Conservation (phyloP, 2,113 vertebrate genomes). For the Phasianus colchicus region DNA sequence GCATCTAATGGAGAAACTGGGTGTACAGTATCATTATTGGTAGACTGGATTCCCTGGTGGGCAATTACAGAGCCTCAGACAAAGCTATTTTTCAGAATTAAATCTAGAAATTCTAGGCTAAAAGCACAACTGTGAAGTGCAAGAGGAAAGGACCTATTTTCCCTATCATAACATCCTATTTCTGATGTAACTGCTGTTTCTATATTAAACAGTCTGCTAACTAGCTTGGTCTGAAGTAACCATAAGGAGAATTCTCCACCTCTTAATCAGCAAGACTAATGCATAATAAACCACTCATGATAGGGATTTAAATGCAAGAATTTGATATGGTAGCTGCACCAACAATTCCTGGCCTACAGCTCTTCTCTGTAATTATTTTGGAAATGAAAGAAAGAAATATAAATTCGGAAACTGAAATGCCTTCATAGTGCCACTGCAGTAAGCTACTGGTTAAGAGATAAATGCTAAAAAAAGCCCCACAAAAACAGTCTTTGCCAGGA, state of each 20-base stretch:
- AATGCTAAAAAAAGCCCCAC: neutral
- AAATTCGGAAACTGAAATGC: neutral
- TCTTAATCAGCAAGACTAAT: neutral
- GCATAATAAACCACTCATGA: neutral
- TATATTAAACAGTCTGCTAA: neutral
- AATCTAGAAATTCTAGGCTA: neutral
- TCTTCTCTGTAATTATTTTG: neutral
- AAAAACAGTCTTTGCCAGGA: neutral
- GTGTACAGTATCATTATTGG: neutral
- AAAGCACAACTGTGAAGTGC: neutral
- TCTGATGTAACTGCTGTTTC: neutral
- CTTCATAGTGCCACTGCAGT: neutral
- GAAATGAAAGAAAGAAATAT: neutral
- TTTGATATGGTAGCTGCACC: neutral
- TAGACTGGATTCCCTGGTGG: neutral
- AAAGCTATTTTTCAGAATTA: neutral
- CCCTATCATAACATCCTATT: neutral
- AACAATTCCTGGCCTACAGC: neutral
- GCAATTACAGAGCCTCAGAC: neutral
- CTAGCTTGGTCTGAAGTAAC: neutral
- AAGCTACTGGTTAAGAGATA: neutral
- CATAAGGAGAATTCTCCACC: neutral
- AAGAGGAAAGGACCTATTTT: neutral
- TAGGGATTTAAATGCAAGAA: neutral
- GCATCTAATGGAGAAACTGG: neutral